phyloP scores from a whole-genome alignment of 2,888 invertebrate genomes.

The Dryobotodes eremita region DNA sequence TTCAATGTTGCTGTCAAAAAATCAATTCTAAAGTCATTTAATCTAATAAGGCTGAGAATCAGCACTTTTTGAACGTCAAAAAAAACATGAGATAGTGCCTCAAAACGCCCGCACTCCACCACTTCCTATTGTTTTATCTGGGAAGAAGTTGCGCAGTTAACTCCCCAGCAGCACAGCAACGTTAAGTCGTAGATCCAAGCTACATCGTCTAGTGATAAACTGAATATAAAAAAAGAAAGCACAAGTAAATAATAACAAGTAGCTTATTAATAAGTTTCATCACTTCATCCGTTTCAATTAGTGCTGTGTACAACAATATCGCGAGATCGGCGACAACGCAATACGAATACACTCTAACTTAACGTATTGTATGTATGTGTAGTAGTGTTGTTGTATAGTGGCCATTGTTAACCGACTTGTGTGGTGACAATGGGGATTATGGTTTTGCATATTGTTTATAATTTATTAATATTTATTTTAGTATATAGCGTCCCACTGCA shows the following conservation, averaged over 20 bases:
- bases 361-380: slow-evolving; percentile 23
- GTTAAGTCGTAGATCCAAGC: too few relatives aligned
- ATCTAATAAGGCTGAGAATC: too few relatives aligned
- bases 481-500: background rate
- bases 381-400: slow-evolving; percentile 18
- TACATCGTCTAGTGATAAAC: background rate
- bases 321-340: slow-evolving; percentile 44
- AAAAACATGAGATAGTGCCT: too few relatives aligned
- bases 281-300: slow-evolving; percentile 48
- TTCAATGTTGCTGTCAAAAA: background rate
- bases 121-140: too few relatives aligned
- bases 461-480: background rate
- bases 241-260: too few relatives aligned
- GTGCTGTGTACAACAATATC: slow-evolving; percentile 46
- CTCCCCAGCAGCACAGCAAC: too few relatives aligned
- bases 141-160: too few relatives aligned
- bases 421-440: background rate
- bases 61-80: too few relatives aligned
- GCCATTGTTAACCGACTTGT: background rate
- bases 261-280: slow-evolving; percentile 10
- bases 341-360: slow-evolving; percentile 18
- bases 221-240: background rate
- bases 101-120: too few relatives aligned
- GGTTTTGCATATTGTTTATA: background rate
- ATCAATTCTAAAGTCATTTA: too few relatives aligned